Evolutionary conservation across 2,113 vertebrate species (phyloP).

Genomic region (Callopanchax toddi): DNA sequence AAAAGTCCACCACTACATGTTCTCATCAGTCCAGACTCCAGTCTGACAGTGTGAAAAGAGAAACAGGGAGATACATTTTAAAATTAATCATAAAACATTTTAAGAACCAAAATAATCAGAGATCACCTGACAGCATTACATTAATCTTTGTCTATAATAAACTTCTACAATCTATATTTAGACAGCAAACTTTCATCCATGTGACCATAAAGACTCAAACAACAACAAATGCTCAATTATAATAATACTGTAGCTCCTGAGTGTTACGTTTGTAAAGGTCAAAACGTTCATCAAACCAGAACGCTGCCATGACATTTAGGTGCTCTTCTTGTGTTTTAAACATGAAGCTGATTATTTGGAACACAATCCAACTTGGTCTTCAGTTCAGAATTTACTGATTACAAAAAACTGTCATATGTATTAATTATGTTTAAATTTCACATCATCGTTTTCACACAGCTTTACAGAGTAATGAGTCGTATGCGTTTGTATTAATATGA

Average conservation of each 20-base stretch:
- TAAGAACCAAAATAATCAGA: no score
- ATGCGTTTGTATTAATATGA: not conserved
- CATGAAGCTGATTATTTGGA: conserved; percentile 31
- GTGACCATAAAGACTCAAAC: not conserved
- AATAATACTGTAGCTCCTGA: conserved; percentile 17
- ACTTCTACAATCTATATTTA: not conserved
- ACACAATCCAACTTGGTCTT: conserved; percentile 12
- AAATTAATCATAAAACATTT: no score
- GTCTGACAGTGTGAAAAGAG: conserved; percentile 9
- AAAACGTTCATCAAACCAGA: conserved; percentile 25
- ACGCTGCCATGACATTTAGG: conserved; percentile 34
- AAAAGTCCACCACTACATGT: no score
- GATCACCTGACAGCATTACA: no score
- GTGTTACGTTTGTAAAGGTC: conserved; percentile 24
- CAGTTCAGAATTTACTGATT: no score
- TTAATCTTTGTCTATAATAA: no score
- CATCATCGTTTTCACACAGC: conserved; percentile 34
- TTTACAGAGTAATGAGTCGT: conserved; percentile 4
- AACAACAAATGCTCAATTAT: not conserved
- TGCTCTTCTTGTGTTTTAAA: conserved; percentile 16
- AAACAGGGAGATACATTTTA: conserved; percentile 17
- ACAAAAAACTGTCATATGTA: conserved; percentile 45
- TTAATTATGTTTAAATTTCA: conserved; percentile 51
- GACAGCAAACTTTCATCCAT: not conserved
- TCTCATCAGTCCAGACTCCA: no score